Evolutionary conservation across 2,797 vertebrate genomes (phyloP), one percentile per base, ranked within the genome.

Genomic region (Geotrypetes seraphini): DNA sequence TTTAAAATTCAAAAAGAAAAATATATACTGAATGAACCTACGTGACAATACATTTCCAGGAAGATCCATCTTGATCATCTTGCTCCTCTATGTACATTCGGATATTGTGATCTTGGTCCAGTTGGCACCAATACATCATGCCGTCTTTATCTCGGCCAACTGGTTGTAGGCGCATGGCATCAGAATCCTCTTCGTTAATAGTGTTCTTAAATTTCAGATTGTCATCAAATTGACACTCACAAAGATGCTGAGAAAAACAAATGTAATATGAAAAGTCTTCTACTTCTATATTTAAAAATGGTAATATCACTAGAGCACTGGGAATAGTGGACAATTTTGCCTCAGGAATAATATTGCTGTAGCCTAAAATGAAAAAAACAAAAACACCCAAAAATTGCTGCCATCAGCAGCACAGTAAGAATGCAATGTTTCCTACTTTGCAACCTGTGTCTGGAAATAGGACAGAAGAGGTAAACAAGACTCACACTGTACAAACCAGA

Each of bases 211-310:
- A 97, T 71, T 97, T 97, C 1, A 99, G 73, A 85, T 99, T 99
- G 67, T 99, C 96, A 18, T 99, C 96, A 59, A 98, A 99, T 69
- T 99, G 96, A 75, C 91, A 92, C 73, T 99, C 96, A 0, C 95
- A 99, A 52, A 99, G 89, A 70, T 94, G 96, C 96, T 99, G 69
- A 5, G 73, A 60, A 32, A 46, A 37, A 31, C 12, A 16, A 10
- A 18, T 3, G 5, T 25, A n/a, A 19, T 7, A 12, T 12, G 8
- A 11, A 30, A n/a, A 7, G 13, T 1, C 2, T 11, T 4, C 3
- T 16, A 16, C 25, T 13, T 15, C n/a, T 25, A 9, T 7, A 22
- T 12, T 13, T 22, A 28, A 36, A 26, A 34, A 16, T 5, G 13
- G 18, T 9, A n/a, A n/a, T n/a, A n/a, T n/a, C n/a, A n/a, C n/a